Conservation (phyloP, 64 coral and sea anemone species). For the Catalaphyllia jardinei region DNA sequence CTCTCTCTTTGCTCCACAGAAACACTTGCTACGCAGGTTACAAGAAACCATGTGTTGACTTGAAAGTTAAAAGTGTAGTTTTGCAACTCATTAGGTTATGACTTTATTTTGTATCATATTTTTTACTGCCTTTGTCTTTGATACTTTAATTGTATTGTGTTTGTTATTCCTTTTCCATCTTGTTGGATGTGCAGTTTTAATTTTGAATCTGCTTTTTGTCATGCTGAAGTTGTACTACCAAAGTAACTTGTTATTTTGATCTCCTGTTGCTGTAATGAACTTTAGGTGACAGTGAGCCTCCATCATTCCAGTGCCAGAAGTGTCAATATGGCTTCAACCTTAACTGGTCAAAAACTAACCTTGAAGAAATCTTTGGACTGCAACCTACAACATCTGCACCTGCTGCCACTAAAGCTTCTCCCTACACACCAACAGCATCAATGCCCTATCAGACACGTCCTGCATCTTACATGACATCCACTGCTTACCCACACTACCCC, state of each 20-base stretch:
- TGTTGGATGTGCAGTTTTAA: not conserved
- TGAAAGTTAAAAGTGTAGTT: no score
- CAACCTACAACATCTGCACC: not conserved
- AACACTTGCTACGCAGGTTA: no score
- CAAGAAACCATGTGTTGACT: no score
- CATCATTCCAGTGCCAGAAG: constrained; percentile 90
- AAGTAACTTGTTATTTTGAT: not conserved
- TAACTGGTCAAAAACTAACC: constrained; percentile 94
- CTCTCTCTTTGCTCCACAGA: no score
- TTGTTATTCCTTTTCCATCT: not conserved
- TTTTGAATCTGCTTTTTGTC: not conserved
- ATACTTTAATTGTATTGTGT: no score
- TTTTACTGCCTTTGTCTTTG: no score
- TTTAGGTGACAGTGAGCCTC: constrained; percentile 78
- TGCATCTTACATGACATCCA: not conserved
- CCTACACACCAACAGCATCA: not conserved
- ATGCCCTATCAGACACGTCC: not conserved
- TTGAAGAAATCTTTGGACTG: constrained; percentile 86
- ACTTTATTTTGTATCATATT: no score
- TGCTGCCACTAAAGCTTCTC: not conserved
- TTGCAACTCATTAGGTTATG: no score
- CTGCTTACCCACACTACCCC: not conserved
- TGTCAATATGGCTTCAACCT: constrained; percentile 98
- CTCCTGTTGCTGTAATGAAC: not conserved
- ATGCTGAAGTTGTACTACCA: not conserved